phyloP scores from a whole-genome alignment of 2,888 invertebrate species.

The Junonia oenone region DNA sequence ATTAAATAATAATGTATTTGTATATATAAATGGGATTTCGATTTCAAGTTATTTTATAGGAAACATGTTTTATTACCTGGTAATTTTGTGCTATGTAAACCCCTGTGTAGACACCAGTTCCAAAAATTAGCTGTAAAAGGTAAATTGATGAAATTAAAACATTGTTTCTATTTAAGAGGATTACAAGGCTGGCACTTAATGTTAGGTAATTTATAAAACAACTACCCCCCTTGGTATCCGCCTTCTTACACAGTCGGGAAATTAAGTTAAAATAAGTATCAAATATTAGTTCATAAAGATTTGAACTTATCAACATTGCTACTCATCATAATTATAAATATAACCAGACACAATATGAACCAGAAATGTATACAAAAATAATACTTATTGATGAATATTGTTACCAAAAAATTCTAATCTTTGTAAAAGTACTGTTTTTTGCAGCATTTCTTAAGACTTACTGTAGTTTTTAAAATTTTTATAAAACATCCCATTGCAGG shows the following conservation, averaged over 20 bases:
- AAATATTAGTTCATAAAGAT: too few relatives aligned
- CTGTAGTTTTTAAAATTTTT: conserved; percentile 39
- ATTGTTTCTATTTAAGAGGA: background rate
- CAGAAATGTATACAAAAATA: too few relatives aligned
- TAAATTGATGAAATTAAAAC: background rate
- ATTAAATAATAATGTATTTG: background rate
- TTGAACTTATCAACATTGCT: too few relatives aligned
- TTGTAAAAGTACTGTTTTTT: background rate
- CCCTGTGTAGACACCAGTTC: conserved; percentile 85
- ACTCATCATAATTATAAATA: too few relatives aligned
- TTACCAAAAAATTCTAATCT: too few relatives aligned
- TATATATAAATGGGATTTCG: background rate
- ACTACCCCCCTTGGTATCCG: background rate
- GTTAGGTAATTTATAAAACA: background rate
- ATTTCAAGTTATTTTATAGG: background rate
- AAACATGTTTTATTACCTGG: conserved; percentile 70
- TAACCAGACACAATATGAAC: too few relatives aligned
- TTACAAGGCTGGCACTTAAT: too few relatives aligned
- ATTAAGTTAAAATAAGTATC: too few relatives aligned
- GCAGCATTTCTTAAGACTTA: conserved; percentile 29
- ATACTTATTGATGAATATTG: too few relatives aligned
- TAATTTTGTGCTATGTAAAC: conserved; percentile 88
- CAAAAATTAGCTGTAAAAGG: conserved; percentile 82
- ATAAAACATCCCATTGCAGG: conserved; percentile 36
- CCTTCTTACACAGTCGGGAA: too few relatives aligned